Conservation (phyloP, 2,113 vertebrate genomes). For the Alethe diademata region DNA sequence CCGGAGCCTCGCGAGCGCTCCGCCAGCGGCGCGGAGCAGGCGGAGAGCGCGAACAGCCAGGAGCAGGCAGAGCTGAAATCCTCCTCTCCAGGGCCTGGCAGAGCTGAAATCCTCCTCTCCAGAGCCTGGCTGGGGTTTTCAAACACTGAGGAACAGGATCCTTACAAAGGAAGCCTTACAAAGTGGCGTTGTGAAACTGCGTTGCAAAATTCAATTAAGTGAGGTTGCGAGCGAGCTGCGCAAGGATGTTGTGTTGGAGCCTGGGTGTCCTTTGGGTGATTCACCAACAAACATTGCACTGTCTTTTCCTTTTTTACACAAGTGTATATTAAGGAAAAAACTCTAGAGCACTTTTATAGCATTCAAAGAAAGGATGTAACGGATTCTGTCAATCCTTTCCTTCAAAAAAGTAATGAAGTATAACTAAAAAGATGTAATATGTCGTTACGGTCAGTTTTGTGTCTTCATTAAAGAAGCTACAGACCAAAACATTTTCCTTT, state of each 20-base stretch:
- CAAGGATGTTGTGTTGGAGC: neutral
- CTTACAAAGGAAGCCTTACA: neutral
- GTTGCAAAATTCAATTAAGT: neutral
- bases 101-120: neutral
- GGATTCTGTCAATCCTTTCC: neutral
- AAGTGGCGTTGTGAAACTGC: neutral
- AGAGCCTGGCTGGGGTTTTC: neutral
- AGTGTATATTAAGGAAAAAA: neutral
- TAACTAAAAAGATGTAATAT: neutral
- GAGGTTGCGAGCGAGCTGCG: neutral
- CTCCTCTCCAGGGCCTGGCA: neutral
- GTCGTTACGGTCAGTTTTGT: neutral
- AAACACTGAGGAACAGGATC: rapidly evolving
- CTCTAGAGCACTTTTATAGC: neutral
- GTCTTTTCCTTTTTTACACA: neutral
- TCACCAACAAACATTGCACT: neutral
- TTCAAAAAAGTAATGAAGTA: neutral
- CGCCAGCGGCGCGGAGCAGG: neutral
- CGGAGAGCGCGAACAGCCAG: neutral
- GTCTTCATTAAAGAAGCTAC: neutral
- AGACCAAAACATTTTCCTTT: neutral
- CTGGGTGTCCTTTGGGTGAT: neutral
- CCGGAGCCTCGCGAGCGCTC: neutral
- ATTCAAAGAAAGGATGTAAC: neutral
- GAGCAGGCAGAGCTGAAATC: neutral